Evolutionary conservation across 2,113 vertebrate species (phyloP), one percentile per base, ranked within the genome.

Genomic region (Podocnemis expansa): DNA sequence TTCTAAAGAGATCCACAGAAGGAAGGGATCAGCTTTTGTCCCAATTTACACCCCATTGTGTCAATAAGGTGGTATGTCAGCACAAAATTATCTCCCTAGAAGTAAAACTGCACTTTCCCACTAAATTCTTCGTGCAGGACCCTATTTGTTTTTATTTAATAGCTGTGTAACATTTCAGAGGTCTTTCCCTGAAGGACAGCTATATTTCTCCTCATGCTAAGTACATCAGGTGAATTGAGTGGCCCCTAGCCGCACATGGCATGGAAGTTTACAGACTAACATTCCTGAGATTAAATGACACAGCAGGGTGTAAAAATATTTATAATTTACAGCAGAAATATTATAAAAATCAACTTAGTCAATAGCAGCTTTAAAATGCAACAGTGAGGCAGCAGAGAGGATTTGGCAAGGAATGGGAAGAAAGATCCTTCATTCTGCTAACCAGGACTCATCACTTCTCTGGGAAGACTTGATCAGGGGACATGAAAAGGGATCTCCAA

Each of bases 171-270:
- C 9, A 25, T 31, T 58, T 14, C 73, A 45, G 41, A 43, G 55
- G 11, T 85, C 76, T 49, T 51, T 73, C 24, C 22, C 3, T 63
- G 85, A 1, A 1, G 21, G 79, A 21, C 2, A 16, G 41, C 0
- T 0, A 5, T 38, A 9, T 0, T 2, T 0, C 12, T 54, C 7
- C n/a, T 89, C n/a, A 21, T 10, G 0, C 47, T 1, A 7, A 27
- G 52, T 78, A 38, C 24, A 17, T 14, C 60, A 67, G 60, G 63
- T 70, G 34, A 70, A 70, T n/a, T 4, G 60, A 67, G 60, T 67
- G 63, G 63, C n/a, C 2, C 63, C 9, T 3, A 22, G 38, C 63
- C 10, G 9, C n/a, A 70, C 19, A 38, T 38, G 63, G n/a, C 5
- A 3, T 38, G n/a, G 63, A 38, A 38, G 9, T 38, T 70, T 67